phyloP scores from a whole-genome alignment of 2,888 invertebrate genomes.

The Pardosa pseudoannulata region DNA sequence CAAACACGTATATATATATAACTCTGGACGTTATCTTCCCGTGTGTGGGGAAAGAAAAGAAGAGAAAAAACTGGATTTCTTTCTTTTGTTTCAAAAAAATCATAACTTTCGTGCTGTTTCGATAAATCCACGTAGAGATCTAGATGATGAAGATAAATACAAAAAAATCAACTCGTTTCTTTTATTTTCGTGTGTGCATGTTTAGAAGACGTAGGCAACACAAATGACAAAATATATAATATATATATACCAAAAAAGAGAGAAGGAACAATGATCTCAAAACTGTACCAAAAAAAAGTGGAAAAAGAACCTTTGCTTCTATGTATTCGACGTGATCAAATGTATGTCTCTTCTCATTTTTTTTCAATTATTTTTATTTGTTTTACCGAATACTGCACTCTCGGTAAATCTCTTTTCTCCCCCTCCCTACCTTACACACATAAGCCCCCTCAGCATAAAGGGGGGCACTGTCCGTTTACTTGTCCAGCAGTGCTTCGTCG shows the following conservation, averaged over 20 bases:
- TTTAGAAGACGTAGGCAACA: slow-evolving; percentile 46
- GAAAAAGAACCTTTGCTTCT: background rate
- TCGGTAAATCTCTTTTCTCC: background rate
- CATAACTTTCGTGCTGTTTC: slow-evolving; percentile 18
- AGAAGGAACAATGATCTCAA: background rate
- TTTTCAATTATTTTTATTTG: no score
- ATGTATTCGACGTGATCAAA: slow-evolving; percentile 14
- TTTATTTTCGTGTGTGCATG: slow-evolving; percentile 48
- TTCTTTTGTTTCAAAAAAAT: no score
- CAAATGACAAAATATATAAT: no score
- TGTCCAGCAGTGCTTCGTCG: no score
- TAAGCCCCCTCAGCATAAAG: no score
- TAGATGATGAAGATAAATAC: background rate
- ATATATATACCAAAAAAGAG: no score
- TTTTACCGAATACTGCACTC: no score
- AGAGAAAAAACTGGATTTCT: slow-evolving; percentile 1
- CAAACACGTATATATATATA: no score
- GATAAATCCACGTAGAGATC: slow-evolving; percentile 13
- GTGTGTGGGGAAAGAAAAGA: background rate
- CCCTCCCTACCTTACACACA: no score
- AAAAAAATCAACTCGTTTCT: slow-evolving; percentile 1
- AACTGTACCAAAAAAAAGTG: background rate
- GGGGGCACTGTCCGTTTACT: no score
- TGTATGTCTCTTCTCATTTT: background rate
- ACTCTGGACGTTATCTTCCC: no score